Conservation (phyloP, 1,140 invertebrate genomes). For the Tigriopus japonicus region DNA sequence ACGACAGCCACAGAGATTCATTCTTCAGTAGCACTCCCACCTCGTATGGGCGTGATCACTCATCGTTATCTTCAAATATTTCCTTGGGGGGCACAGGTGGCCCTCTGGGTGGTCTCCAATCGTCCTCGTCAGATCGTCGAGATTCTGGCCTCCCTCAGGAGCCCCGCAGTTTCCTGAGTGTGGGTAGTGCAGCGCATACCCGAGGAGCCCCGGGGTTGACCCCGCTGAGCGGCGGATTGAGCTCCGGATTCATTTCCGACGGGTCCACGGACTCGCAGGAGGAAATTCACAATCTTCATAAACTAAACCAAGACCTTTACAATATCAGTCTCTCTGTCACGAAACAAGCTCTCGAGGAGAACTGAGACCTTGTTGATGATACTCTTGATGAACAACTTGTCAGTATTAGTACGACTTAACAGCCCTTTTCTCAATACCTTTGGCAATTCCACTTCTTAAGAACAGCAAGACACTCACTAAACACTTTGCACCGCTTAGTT, state of each 20-base stretch:
- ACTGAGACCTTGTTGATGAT: no score
- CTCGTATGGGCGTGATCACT: background rate
- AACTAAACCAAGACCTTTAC: conserved; percentile 1
- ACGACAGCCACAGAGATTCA: background rate
- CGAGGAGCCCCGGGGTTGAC: no score
- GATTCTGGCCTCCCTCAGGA: background rate
- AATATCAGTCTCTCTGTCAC: conserved; percentile 3
- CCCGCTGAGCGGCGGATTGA: background rate
- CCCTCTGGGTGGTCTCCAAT: background rate
- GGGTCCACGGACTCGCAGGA: conserved; percentile 3
- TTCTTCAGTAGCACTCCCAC: background rate
- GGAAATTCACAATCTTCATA: background rate
- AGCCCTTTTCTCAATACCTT: no score
- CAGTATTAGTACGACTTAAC: no score
- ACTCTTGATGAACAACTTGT: no score
- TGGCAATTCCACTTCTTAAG: no score
- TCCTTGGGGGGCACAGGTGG: background rate
- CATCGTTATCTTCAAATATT: background rate
- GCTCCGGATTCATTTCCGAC: conserved; percentile 7
- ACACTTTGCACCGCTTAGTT: no score
- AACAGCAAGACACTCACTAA: no score
- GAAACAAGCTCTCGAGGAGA: conserved; percentile 6
- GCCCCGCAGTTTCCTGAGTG: background rate
- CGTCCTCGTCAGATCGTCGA: background rate
- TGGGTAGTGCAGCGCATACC: background rate